These are phyloP conservation scores for Eidolon dupreanum DNA, from an alignment of 2,797 vertebrate genomes.

Conservation along the genomic window DNA sequence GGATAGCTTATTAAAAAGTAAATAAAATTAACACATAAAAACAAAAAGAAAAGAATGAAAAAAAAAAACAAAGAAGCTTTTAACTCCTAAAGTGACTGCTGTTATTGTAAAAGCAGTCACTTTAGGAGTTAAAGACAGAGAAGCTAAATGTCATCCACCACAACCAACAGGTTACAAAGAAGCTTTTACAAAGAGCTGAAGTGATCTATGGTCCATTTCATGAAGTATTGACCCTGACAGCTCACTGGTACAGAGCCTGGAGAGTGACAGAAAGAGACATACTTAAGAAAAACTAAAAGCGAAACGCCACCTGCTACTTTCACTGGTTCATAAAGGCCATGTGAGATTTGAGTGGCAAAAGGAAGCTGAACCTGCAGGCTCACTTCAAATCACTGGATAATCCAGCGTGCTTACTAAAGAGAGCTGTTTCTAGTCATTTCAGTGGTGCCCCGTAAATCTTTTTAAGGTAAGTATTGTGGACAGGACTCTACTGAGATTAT, in stretches of 20 bases:
- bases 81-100: no score
- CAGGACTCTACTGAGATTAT: constrained; percentile 49
- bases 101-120: not conserved
- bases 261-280: not conserved
- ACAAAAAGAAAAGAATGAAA: not conserved
- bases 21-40: not conserved
- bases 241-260: not conserved
- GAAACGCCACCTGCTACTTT: constrained; percentile 61
- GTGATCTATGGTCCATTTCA: not conserved
- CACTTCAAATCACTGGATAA: not conserved
- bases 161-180: not conserved
- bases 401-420: not conserved
- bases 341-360: constrained; percentile 18
- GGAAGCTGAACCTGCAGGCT: not conserved
- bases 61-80: not conserved
- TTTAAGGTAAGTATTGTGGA: not conserved
- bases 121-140: not conserved
- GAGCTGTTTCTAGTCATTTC: not conserved
- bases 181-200: not conserved
- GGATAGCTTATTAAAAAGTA: not conserved
- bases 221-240: not conserved
- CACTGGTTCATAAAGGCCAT: constrained; percentile 4
- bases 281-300: constrained; percentile 29
- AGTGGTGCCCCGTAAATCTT: not conserved
- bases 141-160: not conserved